Conservation (phyloP, 2,888 invertebrate species). For the Cheilosia grossa region DNA sequence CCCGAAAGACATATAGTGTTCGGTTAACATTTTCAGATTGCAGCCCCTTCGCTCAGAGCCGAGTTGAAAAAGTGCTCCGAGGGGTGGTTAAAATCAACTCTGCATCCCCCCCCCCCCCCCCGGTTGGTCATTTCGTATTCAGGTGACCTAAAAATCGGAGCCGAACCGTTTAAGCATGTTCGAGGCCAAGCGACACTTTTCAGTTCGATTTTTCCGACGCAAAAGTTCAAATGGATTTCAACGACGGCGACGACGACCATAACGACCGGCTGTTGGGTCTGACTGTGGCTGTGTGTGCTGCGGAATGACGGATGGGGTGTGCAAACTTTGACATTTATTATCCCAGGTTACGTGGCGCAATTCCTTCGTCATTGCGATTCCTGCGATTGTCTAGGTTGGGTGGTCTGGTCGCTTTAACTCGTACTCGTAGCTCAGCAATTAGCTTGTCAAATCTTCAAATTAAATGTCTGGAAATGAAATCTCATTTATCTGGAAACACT, state of each 20-base stretch:
- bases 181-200: conserved; percentile 47
- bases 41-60: conserved; percentile 28
- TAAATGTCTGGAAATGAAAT: conserved; percentile 72
- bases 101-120: not conserved
- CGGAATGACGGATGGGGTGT: conserved; percentile 55
- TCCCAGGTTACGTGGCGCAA: conserved; percentile 20
- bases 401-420: not conserved
- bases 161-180: conserved; percentile 58
- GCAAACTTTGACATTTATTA: conserved; percentile 70
- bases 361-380: conserved; percentile 42
- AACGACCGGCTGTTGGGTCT: not conserved
- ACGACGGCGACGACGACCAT: not conserved
- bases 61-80: conserved; percentile 17
- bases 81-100: conserved; percentile 2
- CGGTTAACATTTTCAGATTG: conserved; percentile 67
- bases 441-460: conserved; percentile 73
- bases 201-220: conserved; percentile 36
- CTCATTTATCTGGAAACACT: conserved; percentile 50
- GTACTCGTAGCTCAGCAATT: conserved; percentile 45
- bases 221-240: conserved; percentile 49
- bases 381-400: conserved; percentile 23
- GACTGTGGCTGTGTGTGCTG: conserved; percentile 31
- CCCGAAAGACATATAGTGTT: conserved; percentile 70
- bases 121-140: conserved; percentile 72
- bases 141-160: conserved; percentile 74